phyloP scores from a whole-genome alignment of 1,140 invertebrate genomes.

The Agrypnia vestita region DNA sequence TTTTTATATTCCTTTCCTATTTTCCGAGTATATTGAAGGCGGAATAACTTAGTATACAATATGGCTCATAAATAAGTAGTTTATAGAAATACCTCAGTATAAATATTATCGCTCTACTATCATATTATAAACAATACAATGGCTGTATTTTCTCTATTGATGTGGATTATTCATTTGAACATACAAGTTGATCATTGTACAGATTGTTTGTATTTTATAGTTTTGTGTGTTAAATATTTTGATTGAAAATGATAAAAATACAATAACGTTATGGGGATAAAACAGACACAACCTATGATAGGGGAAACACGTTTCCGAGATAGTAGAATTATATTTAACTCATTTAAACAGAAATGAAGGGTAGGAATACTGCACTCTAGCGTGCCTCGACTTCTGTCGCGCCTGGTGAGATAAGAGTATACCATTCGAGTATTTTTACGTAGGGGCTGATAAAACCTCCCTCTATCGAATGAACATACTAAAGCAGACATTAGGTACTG shows the following conservation, averaged over 20 bases:
- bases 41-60: slow-evolving; percentile 44
- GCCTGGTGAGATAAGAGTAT: not conserved
- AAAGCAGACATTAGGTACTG: not conserved
- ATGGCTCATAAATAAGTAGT: slow-evolving; percentile 49
- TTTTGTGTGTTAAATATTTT: slow-evolving; percentile 18
- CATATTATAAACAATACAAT: slow-evolving; percentile 24
- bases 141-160: slow-evolving; percentile 26
- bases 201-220: slow-evolving; percentile 43
- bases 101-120: slow-evolving; percentile 42
- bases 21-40: slow-evolving; percentile 34
- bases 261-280: slow-evolving; percentile 14
- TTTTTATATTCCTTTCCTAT: slow-evolving; percentile 50
- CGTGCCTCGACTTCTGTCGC: not conserved
- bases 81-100: slow-evolving; percentile 42
- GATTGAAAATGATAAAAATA: not conserved
- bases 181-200: slow-evolving; percentile 37
- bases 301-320: not conserved
- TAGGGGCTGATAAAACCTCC: no score
- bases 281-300: slow-evolving; percentile 15
- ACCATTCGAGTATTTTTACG: no score
- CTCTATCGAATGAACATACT: no score
- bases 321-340: slow-evolving; percentile 1
- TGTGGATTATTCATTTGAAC: slow-evolving; percentile 47
- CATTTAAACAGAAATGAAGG: slow-evolving; percentile 7
- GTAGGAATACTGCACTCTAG: not conserved